Base-by-base conservation (phyloP, 1,140 invertebrate species). In the Thaumetopoea pityocampa region DNA sequence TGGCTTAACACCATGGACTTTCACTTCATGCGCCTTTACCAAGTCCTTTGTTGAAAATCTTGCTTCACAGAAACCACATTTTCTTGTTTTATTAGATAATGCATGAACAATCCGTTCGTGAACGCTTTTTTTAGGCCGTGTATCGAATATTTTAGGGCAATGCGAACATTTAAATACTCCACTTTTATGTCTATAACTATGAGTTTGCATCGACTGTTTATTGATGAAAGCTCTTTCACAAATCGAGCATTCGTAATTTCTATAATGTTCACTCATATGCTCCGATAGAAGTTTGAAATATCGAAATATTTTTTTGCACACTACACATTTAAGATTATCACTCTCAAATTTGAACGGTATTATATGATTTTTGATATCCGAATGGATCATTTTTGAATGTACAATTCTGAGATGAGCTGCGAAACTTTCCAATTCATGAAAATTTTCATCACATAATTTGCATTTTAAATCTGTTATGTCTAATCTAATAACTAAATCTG, bases 181-280 rank as follows among this genome's bases (percentile, higher is more conserved):
- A 5, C 18, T 30, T 3, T 23, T 40, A 10, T 40, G 37, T 30
- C 37, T 40, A 6, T 40, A 40, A 19, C 14, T 24, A 5, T 42
- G 19, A 16, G 28, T 38, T 17, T 51, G 30, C 6, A 64, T 32
- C 0, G 52, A 24, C 10, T 43, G 27, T 8, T 44, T 51, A 9
- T 49, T 48, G 4, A 61, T 37, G 20, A 57, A 70, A 7, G 48
- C 43, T 12, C 50, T 50, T 0, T 47, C 66, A 17, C 68, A 76
- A 8, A 47, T 24, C 2, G 52, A 24, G 30, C 70, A 74, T 6
- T 44, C 53, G 16, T 53, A 60, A 15, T 67, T 69, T 7, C 41
- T 53, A 27, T 51, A 61, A 29, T 65, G 61, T 3, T 50, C 53
- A 2, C 47, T 62, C 54, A 70, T 67, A 20, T 76, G 71, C 3